Percentiles rank a stretch among this genome's conserved stretches.
phyloP scores from a whole-genome alignment of 2,888 invertebrate species.

The Loripinus fragilis region DNA sequence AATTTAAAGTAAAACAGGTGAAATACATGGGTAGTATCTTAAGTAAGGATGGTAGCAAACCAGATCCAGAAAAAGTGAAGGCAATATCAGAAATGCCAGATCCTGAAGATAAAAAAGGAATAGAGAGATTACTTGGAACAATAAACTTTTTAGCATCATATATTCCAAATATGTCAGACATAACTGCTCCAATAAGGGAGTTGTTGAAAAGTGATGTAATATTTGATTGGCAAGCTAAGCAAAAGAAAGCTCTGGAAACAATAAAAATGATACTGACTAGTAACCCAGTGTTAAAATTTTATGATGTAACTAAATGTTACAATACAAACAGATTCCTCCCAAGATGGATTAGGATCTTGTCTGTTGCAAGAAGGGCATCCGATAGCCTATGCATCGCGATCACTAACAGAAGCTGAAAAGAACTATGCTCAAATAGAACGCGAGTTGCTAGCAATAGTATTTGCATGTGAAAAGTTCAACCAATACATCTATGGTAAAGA shows the following conservation, averaged over 20 bases:
- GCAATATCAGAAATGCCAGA: constrained; percentile 53
- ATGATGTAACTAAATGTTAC: too few species aligned
- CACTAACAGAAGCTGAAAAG: constrained; percentile 48
- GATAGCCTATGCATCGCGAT: constrained; percentile 58
- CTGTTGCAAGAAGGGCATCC: constrained; percentile 49
- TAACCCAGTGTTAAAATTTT: constrained; percentile 47
- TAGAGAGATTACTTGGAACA: constrained; percentile 40
- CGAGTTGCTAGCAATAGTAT: constrained; percentile 58
- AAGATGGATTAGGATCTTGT: constrained; percentile 48
- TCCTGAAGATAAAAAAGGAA: constrained; percentile 44
- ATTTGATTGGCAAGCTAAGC: constrained; percentile 26
- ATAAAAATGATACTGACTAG: constrained; percentile 47
- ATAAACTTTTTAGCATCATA: constrained; percentile 50
- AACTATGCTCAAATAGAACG: constrained; percentile 62
- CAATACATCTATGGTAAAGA: constrained; percentile 47
- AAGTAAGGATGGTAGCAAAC: constrained; percentile 45
- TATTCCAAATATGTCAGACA: constrained; percentile 55
- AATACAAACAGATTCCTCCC: constrained; percentile 52
- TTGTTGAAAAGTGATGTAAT: constrained; percentile 39
- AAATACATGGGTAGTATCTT: constrained; percentile 55
- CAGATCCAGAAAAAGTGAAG: constrained; percentile 47
- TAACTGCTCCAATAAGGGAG: constrained; percentile 48
- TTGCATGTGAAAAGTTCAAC: constrained; percentile 41
- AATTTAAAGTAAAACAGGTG: constrained; percentile 41
- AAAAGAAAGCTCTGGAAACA: constrained; percentile 24